phyloP scores from a whole-genome alignment of 2,113 vertebrate genomes.

The Chloebia gouldiae region DNA sequence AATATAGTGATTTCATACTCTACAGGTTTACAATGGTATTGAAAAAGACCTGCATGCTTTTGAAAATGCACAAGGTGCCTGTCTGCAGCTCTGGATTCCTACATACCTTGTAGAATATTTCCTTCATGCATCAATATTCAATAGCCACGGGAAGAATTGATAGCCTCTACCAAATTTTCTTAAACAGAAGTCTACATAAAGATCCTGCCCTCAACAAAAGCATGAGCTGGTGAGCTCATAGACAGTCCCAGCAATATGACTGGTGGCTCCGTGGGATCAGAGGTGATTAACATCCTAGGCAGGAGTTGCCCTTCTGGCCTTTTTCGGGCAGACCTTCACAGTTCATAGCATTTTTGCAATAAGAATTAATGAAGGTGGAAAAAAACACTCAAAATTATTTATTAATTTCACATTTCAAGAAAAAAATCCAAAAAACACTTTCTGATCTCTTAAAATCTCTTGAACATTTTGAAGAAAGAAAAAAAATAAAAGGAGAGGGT shows the following conservation, averaged over 20 bases:
- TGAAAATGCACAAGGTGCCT: background rate
- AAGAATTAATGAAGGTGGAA: background rate
- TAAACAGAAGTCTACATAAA: background rate
- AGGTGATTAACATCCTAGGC: background rate
- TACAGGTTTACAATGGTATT: background rate
- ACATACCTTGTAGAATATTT: background rate
- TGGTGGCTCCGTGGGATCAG: background rate
- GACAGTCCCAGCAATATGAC: background rate
- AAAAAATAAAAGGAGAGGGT: rapidly evolving
- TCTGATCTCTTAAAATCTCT: background rate
- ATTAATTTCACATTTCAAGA: background rate
- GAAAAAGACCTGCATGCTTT: background rate
- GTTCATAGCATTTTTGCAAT: background rate
- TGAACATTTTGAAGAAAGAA: background rate
- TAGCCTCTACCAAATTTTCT: background rate
- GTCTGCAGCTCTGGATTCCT: background rate
- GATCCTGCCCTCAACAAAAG: background rate
- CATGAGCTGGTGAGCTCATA: background rate
- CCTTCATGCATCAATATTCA: background rate
- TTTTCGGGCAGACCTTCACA: background rate
- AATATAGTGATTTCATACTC: background rate
- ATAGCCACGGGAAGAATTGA: background rate
- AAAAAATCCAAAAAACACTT: background rate
- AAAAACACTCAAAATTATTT: background rate
- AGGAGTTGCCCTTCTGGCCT: background rate